These are phyloP conservation scores for Aix galericulata DNA, from an alignment of 2,113 vertebrate species.

Conservation along the genomic window DNA sequence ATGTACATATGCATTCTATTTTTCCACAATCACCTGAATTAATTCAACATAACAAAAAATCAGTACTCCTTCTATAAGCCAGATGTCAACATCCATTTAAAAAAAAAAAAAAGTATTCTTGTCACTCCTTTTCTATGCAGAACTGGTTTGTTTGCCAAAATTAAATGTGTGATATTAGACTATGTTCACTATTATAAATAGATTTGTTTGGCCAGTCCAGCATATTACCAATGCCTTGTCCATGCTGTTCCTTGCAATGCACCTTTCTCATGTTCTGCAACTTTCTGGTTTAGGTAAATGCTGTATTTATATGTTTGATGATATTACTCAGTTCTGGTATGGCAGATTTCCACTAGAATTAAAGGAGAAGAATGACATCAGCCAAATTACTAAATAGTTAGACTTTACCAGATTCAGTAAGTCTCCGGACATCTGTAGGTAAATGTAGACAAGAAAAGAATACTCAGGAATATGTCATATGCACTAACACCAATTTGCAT, in stretches of 20 bases:
- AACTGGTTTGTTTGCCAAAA: neutral
- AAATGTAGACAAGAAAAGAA: neutral
- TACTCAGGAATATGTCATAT: neutral
- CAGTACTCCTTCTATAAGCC: rapidly evolving
- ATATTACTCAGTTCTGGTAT: neutral
- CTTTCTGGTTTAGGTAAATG: neutral
- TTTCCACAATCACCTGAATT: neutral
- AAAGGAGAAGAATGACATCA: neutral
- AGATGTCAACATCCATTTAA: neutral
- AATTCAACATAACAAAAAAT: neutral
- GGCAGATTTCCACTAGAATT: neutral
- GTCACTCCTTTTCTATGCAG: neutral
- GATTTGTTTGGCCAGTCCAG: neutral
- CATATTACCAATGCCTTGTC: neutral
- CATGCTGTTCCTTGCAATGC: neutral
- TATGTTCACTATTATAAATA: neutral
- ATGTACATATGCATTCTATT: neutral
- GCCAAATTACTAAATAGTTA: neutral
- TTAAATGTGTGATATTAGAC: neutral
- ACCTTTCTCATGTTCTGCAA: neutral
- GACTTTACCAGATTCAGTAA: neutral
- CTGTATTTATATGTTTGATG: neutral
- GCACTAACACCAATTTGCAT: neutral
- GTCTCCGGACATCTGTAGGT: neutral
- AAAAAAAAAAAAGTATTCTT: neutral